phyloP scores from a whole-genome alignment of 1,140 invertebrate genomes.

The honey bee (Apis mellifera) region DNA sequence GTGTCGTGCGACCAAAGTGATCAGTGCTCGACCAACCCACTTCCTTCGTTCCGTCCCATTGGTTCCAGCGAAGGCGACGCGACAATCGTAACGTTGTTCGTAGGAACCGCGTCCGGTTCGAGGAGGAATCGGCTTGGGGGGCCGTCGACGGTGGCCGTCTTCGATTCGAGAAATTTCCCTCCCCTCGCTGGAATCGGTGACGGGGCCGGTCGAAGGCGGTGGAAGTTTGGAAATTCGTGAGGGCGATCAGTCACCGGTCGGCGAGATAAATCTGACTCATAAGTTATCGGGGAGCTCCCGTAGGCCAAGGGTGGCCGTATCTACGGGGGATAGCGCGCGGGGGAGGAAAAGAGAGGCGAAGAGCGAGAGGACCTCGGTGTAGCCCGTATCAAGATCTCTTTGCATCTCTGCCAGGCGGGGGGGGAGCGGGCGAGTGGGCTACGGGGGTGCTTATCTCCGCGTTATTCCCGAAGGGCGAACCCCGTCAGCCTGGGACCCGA shows the following conservation, averaged over 20 bases:
- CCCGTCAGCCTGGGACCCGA: conserved; percentile 77
- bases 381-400: conserved; percentile 80
- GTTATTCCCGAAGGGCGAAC: conserved; percentile 80
- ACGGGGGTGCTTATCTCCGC: conserved; percentile 77
- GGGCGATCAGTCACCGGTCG: conserved; percentile 77
- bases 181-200: neutral
- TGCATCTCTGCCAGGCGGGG: conserved; percentile 75
- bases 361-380: conserved; percentile 61
- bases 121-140: conserved; percentile 31
- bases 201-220: conserved; percentile 37
- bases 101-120: conserved; percentile 3
- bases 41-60: conserved; percentile 71
- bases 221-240: conserved; percentile 72
- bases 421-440: conserved; percentile 56
- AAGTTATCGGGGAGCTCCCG: conserved; percentile 67
- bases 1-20: neutral
- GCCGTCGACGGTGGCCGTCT: conserved; percentile 20
- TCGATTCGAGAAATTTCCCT: neutral
- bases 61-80: conserved; percentile 68
- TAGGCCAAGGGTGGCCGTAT: conserved; percentile 60
- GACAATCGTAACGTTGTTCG: conserved; percentile 37
- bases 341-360: conserved; percentile 44
- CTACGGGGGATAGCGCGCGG: conserved; percentile 17
- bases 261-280: conserved; percentile 80
- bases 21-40: conserved; percentile 31